Evolutionary conservation across 2,113 vertebrate genomes (phyloP).

Genomic region (Emydura subglobosa): DNA sequence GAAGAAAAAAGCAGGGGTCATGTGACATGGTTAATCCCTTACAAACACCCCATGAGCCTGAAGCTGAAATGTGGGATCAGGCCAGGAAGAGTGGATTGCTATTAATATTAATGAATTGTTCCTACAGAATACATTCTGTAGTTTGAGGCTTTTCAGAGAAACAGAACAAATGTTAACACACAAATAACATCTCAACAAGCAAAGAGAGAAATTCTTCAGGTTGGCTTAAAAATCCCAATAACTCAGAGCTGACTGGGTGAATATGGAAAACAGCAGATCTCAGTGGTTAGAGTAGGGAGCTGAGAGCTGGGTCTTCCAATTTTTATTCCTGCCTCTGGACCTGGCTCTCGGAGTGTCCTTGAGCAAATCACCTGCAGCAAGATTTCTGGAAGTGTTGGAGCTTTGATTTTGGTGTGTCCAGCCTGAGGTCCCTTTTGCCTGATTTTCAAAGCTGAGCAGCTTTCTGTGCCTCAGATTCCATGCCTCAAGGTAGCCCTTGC

Average conservation of each 20-base stretch:
- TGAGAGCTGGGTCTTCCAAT: background rate
- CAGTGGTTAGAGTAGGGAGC: background rate
- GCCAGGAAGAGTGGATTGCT: background rate
- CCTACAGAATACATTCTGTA: background rate
- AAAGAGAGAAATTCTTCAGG: background rate
- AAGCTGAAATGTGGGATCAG: background rate
- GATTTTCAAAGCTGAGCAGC: background rate
- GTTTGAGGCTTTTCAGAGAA: background rate
- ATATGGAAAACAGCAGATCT: background rate
- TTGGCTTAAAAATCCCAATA: background rate
- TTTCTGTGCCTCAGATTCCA: background rate
- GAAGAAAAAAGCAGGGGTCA: slow-evolving; percentile 2
- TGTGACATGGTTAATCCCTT: background rate
- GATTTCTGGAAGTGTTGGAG: background rate
- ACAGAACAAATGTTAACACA: background rate
- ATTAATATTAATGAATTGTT: background rate
- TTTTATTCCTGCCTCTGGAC: background rate
- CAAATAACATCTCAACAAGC: background rate
- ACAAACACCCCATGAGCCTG: background rate
- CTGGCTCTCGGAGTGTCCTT: background rate
- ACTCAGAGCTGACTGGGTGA: background rate
- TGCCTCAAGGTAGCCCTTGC: background rate
- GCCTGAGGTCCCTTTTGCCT: background rate
- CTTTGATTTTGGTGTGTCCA: background rate
- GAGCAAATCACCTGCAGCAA: background rate